These are phyloP conservation scores for Ophraella communa DNA, from an alignment of 2,888 invertebrate genomes.

Conservation along the genomic window DNA sequence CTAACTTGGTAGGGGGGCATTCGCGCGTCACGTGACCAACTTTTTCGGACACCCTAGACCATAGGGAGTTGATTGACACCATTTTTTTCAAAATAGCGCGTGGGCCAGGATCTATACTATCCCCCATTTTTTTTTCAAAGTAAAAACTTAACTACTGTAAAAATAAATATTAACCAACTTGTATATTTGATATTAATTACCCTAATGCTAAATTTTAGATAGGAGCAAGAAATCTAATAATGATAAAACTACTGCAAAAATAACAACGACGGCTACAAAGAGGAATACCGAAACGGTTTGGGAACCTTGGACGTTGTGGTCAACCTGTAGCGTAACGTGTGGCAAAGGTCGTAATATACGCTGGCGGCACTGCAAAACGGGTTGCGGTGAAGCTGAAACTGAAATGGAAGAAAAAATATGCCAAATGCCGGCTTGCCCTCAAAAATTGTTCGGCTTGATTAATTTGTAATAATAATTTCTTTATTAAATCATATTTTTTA, in stretches of 20 bases:
- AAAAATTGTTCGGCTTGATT: constrained; percentile 54
- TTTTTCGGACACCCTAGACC: too few species aligned
- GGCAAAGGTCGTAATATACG: constrained; percentile 67
- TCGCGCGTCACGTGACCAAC: too few species aligned
- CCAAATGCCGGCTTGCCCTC: constrained; percentile 61
- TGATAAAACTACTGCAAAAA: background rate
- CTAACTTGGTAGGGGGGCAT: too few species aligned
- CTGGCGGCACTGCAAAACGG: constrained; percentile 62
- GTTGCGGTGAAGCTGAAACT: constrained; percentile 59
- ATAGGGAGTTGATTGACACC: too few species aligned
- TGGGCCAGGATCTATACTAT: too few species aligned
- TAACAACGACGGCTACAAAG: background rate
- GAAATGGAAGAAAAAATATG: constrained; percentile 64
- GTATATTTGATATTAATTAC: background rate
- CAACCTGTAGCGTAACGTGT: constrained; percentile 70
- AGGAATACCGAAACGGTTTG: constrained; percentile 48
- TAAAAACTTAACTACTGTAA: too few species aligned
- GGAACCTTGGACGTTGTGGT: constrained; percentile 67
- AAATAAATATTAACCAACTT: too few species aligned
- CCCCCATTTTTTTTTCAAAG: too few species aligned
- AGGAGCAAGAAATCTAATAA: background rate
- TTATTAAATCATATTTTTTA: background rate
- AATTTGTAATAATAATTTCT: constrained; percentile 34
- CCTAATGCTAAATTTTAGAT: background rate
- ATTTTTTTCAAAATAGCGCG: too few species aligned